Base-by-base conservation (phyloP, 2,797 vertebrate species). In the Mus caroli region DNA sequence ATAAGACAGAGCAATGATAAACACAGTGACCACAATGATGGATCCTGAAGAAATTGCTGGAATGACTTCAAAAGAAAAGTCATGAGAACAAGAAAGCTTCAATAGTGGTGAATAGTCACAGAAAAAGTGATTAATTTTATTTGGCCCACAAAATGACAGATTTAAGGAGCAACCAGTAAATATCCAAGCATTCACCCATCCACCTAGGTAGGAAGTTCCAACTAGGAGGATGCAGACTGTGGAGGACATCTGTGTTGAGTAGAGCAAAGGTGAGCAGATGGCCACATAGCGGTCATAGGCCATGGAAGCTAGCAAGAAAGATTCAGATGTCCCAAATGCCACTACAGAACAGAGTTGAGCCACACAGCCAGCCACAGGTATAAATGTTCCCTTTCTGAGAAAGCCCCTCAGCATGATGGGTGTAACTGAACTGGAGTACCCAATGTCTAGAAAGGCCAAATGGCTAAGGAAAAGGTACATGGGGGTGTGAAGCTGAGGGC, bases 121-220 rank as follows among this genome's bases (percentile, higher is more conserved):
- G 84, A 98, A 98, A 95, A 98, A 98, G 40, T 98, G 98, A 64
- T 97, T 97, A 43, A 98, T 40, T 92, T 96, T 69, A 95, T 98
- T 97, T 85, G 96, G 93, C 37, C 96, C 97, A 96, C 98, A 98
- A 64, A 98, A 98, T 1, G 94, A 84, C 52, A 98, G 86, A 75
- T 62, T 97, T 94, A 97, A 90, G 34, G 95, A 94, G 90, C 96
- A 97, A 8, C 97, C 56, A 54, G 90, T 96, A 93, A 97, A 97
- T 92, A 60, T 86, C 96, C 97, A 97, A 73, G 85, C 92, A 87
- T 92, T 89, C 75, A 94, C 12, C 90, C 37, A 94, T 37, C 90
- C 76, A 90, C 96, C 96, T 50, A 94, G 2, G 8, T 90, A 94
- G 64, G 79, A 96, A 58, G 76, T 52, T 14, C 56, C 90, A 13